Percentiles rank a stretch among this genome's conserved stretches.
phyloP scores from a whole-genome alignment of 2,797 vertebrate species.

The Scleropages formosus region DNA sequence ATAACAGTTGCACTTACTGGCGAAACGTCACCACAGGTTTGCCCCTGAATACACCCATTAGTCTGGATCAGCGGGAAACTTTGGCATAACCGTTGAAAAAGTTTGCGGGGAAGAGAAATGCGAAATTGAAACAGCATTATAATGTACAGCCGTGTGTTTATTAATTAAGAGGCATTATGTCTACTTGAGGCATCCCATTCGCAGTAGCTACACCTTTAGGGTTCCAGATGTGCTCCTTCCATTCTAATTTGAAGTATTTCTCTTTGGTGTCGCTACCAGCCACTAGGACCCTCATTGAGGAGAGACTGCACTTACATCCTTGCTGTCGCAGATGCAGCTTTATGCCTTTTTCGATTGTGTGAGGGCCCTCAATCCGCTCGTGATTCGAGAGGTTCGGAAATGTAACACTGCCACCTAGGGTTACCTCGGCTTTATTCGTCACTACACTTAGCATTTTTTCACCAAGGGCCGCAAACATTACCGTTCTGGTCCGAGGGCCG shows the following conservation, averaged over 20 bases:
- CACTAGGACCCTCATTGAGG: neutral
- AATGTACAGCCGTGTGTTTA: neutral
- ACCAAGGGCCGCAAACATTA: no score
- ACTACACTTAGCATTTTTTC: no score
- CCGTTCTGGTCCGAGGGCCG: no score
- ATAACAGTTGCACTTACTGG: neutral
- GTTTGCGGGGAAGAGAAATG: neutral
- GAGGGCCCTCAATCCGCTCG: neutral
- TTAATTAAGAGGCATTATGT: conserved; percentile 16
- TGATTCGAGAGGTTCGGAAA: neutral
- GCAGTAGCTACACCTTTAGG: neutral
- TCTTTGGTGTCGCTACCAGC: no score
- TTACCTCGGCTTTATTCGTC: neutral
- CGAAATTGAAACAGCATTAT: neutral
- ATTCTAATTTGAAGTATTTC: neutral
- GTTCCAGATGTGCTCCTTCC: neutral
- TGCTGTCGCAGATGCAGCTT: neutral
- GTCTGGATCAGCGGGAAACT: no score
- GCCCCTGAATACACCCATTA: neutral
- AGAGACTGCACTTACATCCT: neutral
- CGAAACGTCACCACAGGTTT: neutral
- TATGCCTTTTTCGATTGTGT: neutral
- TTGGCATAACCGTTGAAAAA: neutral
- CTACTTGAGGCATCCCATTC: neutral
- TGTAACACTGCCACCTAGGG: conserved; percentile 26